phyloP scores from a whole-genome alignment of 2,888 invertebrate species.

The Meganola albula region DNA sequence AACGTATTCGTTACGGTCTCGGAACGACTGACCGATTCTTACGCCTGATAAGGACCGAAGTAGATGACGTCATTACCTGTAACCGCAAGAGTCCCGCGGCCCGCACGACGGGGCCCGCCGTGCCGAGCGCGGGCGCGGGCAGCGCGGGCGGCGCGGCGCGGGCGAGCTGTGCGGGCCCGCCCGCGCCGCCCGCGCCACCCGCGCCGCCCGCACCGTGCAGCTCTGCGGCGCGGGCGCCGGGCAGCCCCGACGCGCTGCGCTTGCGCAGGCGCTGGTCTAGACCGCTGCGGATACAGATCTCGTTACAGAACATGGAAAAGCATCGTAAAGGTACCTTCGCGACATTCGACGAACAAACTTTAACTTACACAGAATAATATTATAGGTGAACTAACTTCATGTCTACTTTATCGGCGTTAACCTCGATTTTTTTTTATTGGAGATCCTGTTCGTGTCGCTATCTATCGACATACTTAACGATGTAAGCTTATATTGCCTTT shows the following conservation, averaged over 20 bases:
- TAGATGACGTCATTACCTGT: neutral
- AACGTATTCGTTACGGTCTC: too few relatives aligned
- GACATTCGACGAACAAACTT: too few relatives aligned
- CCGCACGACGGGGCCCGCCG: constrained; percentile 56
- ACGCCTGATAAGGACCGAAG: too few relatives aligned
- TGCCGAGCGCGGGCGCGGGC: constrained; percentile 42
- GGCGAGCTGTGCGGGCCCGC: neutral
- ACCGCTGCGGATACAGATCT: constrained; percentile 33
- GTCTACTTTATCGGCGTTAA: too few relatives aligned
- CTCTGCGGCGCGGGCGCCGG: constrained; percentile 54
- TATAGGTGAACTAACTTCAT: too few relatives aligned
- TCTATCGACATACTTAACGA: too few relatives aligned
- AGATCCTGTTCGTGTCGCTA: too few relatives aligned
- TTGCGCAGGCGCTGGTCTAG: constrained; percentile 61
- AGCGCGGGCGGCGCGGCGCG: constrained; percentile 15
- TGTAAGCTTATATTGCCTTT: too few relatives aligned
- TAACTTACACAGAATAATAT: too few relatives aligned
- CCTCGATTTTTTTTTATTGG: too few relatives aligned
- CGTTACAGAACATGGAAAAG: neutral
- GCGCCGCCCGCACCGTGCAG: constrained; percentile 32
- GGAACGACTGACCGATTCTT: too few relatives aligned
- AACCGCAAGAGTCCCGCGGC: constrained; percentile 62
- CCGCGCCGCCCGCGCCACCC: constrained; percentile 1
- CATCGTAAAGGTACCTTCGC: too few relatives aligned
- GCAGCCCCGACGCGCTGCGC: constrained; percentile 45